Evolutionary conservation across 1,140 invertebrate genomes (phyloP), one percentile per base, ranked within the genome.

Genomic region (Rhyacophila brunnea): DNA sequence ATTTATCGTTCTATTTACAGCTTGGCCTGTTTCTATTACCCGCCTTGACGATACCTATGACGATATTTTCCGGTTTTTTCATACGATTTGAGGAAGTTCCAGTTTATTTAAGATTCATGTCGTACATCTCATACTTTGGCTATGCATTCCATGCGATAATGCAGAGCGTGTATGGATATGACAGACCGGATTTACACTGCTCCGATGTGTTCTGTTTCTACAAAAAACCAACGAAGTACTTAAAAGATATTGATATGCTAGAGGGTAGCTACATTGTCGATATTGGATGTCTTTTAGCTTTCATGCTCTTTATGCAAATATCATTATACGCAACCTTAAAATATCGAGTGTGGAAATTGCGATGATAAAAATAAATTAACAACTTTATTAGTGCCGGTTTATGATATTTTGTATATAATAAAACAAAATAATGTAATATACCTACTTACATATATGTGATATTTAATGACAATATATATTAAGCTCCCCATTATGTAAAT

Each of bases 51-150:
- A 93, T 92, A 67, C 92, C 89, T n/a, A 87, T 95, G 72, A 72
- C 94, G 40, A 80, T 95, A 47, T 93, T 90, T 69, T 86, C 87
- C 0, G 92, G 92, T 34, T 95, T 93, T 73, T 93, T 94, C 70
- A 83, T 94, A 11, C 88, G 87, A 45, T 83, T 92, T 67, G 75
- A 81, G 10, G 91, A 92, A 54, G 83, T 94, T 47, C 85, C 89
- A 0, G 65, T 70, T 1, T 91, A 88, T 65, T 74, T 95, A 45
- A 81, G 83, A 43, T 86, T 85, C 61, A 74, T 94, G 4, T 84
- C 87, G 17, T 78, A 83, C 58, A 70, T 90, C 1, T 92, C 90
- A 17, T 92, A 91, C 69, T 89, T 92, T 62, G 82, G 89, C 67
- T 93, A 92, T 49, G 82, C 85, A 0, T 92, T 92, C 66, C 90